Conservation (phyloP, 2,113 vertebrate genomes). For the Grus americana region DNA sequence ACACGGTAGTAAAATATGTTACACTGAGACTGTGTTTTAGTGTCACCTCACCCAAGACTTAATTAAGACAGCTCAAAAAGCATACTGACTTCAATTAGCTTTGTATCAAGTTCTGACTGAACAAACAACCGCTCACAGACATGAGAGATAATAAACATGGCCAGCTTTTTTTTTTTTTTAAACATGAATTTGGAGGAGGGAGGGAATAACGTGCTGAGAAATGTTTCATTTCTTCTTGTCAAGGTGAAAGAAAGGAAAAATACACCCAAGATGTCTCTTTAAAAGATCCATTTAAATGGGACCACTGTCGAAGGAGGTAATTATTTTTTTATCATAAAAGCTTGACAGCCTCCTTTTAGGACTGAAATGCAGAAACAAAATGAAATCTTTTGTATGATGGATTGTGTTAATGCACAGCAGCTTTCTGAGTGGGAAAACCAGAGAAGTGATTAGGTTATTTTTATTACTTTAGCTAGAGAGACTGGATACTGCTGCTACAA, state of each 20-base stretch:
- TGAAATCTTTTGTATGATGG: slow-evolving; percentile 17
- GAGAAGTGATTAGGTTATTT: slow-evolving; percentile 18
- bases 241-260: slow-evolving; percentile 44
- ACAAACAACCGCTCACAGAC: background rate
- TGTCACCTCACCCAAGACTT: background rate
- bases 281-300: slow-evolving; percentile 42
- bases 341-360: slow-evolving; percentile 51
- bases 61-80: background rate
- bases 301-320: slow-evolving; percentile 13
- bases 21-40: background rate
- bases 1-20: background rate
- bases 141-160: background rate
- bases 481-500: background rate
- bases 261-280: slow-evolving; percentile 9
- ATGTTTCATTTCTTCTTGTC: slow-evolving; percentile 27
- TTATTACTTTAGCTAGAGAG: slow-evolving; percentile 44
- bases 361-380: slow-evolving; percentile 45
- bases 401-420: slow-evolving; percentile 31
- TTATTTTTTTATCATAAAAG: slow-evolving; percentile 55
- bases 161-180: background rate
- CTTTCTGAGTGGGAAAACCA: slow-evolving; percentile 47
- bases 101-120: background rate
- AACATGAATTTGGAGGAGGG: background rate
- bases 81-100: background rate
- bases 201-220: background rate